A percentile compares a stretch with the other conserved stretches of the same genome.
Conservation (phyloP, 2,797 vertebrate genomes). For the Falco naumanni region DNA sequence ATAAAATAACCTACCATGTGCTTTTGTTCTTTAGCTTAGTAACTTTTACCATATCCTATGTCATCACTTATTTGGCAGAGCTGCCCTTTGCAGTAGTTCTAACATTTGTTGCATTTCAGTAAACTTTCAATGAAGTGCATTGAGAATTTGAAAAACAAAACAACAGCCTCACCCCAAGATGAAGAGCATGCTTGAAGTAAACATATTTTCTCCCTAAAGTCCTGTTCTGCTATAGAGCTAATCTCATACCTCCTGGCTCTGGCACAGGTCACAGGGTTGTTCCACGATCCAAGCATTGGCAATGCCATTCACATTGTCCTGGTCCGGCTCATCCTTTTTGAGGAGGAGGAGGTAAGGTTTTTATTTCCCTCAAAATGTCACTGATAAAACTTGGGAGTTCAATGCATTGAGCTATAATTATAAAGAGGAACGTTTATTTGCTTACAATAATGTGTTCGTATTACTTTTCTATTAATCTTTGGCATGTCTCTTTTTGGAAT, state of each 20-base stretch:
- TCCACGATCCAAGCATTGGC: conserved; percentile 95
- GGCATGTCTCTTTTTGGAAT: not conserved
- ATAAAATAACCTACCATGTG: not conserved
- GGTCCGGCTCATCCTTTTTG: conserved; percentile 93
- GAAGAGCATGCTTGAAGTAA: not conserved
- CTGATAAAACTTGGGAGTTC: not conserved
- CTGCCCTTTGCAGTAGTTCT: not conserved
- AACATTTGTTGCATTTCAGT: not conserved
- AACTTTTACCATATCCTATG: not conserved
- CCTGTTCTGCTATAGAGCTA: not conserved
- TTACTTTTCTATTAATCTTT: not conserved
- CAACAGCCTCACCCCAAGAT: not conserved
- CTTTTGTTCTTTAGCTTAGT: not conserved
- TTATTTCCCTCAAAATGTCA: not conserved
- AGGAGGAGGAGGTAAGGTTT: conserved; percentile 91
- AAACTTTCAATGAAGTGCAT: not conserved
- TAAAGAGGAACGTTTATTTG: not conserved
- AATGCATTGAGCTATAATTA: not conserved
- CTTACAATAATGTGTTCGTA: not conserved
- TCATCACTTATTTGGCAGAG: not conserved
- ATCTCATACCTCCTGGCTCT: conserved; percentile 50
- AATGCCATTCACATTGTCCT: conserved; percentile 95
- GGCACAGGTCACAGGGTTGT: conserved; percentile 91
- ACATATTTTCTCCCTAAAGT: not conserved
- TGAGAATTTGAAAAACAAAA: not conserved